Evolutionary conservation across 2,888 invertebrate genomes (phyloP).

Genomic region (Epistrophe eligans): DNA sequence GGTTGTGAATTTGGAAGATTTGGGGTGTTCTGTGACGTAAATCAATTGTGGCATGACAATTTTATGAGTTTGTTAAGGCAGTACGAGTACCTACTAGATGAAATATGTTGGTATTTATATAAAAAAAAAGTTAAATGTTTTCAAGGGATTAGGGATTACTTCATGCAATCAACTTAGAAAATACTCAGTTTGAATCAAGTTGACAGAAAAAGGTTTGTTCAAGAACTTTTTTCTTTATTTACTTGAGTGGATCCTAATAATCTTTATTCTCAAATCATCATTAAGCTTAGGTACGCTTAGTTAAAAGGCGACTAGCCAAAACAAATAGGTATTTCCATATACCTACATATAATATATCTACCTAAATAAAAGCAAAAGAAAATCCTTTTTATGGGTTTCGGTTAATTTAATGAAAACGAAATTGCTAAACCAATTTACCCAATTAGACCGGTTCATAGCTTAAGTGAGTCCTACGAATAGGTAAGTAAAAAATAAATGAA

Average conservation of each 20-base stretch:
- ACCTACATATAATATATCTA: no score
- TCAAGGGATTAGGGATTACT: slow-evolving; percentile 18
- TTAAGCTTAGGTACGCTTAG: slow-evolving; percentile 9
- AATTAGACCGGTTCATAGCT: neutral
- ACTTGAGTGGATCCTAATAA: slow-evolving; percentile 10
- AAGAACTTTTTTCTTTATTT: neutral
- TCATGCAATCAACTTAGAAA: slow-evolving; percentile 24
- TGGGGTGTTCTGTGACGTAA: slow-evolving; percentile 23
- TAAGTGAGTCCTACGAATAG: neutral
- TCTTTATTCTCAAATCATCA: slow-evolving; percentile 9
- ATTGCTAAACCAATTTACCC: neutral
- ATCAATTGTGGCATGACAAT: slow-evolving; percentile 52
- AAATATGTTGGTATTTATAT: slow-evolving; percentile 7
- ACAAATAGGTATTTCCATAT: neutral
- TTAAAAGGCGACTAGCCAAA: neutral
- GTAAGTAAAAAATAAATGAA: neutral
- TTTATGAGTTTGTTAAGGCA: slow-evolving; percentile 20
- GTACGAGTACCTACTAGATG: neutral
- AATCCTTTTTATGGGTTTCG: slow-evolving; percentile 12
- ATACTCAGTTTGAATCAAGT: neutral
- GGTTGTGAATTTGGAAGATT: slow-evolving; percentile 29
- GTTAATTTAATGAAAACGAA: neutral
- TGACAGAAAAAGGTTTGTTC: slow-evolving; percentile 10
- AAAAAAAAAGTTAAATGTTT: slow-evolving; percentile 8
- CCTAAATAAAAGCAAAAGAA: neutral